Evolutionary conservation across 1,140 invertebrate genomes (phyloP).

Genomic region (Oedothorax gibbosus): DNA sequence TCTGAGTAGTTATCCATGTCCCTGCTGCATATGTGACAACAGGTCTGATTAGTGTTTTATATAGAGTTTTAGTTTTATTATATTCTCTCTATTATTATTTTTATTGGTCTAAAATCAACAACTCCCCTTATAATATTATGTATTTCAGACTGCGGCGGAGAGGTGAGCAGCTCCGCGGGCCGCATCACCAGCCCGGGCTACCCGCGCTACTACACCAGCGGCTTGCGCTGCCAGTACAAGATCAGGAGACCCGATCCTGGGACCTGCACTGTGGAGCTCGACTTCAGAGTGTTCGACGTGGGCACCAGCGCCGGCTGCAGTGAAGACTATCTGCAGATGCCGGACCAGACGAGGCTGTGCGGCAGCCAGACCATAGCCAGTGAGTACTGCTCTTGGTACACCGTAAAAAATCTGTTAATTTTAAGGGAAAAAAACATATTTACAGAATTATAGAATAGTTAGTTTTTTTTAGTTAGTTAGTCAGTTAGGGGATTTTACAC

Average conservation of each 20-base stretch:
- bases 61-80: too few relatives aligned
- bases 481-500: too few relatives aligned
- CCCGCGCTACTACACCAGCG: constrained; percentile 62
- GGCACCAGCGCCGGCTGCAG: constrained; percentile 55
- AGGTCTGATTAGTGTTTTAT: too few relatives aligned
- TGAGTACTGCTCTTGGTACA: constrained; percentile 23
- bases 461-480: too few relatives aligned
- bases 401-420: too few relatives aligned
- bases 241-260: constrained; percentile 58
- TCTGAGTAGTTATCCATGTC: too few relatives aligned
- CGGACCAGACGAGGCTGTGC: constrained; percentile 62
- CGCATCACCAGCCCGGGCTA: constrained; percentile 61
- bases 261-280: constrained; percentile 63
- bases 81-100: too few relatives aligned
- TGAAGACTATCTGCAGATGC: constrained; percentile 59
- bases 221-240: constrained; percentile 63
- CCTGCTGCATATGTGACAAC: too few relatives aligned
- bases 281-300: constrained; percentile 64
- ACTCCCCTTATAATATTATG: not conserved
- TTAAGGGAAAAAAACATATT: not conserved
- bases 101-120: too few relatives aligned
- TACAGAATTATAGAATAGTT: too few relatives aligned
- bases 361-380: constrained; percentile 45
- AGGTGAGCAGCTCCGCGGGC: constrained; percentile 36
- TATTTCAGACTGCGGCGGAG: constrained; percentile 38